phyloP scores from a whole-genome alignment of 2,113 vertebrate genomes.

The Lepus europaeus region DNA sequence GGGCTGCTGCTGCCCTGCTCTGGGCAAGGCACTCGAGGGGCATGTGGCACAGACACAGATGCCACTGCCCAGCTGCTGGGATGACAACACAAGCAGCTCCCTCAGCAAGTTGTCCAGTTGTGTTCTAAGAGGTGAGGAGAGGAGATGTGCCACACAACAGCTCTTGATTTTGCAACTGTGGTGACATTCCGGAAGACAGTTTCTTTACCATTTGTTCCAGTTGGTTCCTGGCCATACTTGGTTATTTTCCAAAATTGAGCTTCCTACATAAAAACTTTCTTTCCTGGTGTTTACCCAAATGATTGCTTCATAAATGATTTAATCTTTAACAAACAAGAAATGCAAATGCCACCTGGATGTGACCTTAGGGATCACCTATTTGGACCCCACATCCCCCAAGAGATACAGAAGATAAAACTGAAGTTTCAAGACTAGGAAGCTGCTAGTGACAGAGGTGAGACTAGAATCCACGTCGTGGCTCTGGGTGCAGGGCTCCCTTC shows the following conservation, averaged over 20 bases:
- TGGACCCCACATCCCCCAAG: neutral
- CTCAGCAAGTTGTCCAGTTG: neutral
- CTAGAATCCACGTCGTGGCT: neutral
- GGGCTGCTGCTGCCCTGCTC: neutral
- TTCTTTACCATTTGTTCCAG: neutral
- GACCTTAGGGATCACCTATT: neutral
- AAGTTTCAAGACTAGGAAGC: neutral
- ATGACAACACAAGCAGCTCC: neutral
- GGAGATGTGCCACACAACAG: neutral
- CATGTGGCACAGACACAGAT: neutral
- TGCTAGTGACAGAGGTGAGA: neutral
- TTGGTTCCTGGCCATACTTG: neutral
- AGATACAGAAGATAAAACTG: neutral
- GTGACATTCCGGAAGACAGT: neutral
- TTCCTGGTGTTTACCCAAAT: neutral
- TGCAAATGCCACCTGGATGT: neutral
- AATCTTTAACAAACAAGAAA: neutral
- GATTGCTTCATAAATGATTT: neutral
- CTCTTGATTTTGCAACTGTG: neutral
- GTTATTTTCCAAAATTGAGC: constrained; percentile 17
- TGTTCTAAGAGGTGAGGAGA: neutral
- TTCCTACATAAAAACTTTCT: neutral
- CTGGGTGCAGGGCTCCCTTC: neutral
- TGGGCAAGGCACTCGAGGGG: rapidly evolving
- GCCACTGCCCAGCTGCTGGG: neutral